Evolutionary conservation across 2,113 vertebrate genomes (phyloP).

Genomic region (Uropsilus gracilis): DNA sequence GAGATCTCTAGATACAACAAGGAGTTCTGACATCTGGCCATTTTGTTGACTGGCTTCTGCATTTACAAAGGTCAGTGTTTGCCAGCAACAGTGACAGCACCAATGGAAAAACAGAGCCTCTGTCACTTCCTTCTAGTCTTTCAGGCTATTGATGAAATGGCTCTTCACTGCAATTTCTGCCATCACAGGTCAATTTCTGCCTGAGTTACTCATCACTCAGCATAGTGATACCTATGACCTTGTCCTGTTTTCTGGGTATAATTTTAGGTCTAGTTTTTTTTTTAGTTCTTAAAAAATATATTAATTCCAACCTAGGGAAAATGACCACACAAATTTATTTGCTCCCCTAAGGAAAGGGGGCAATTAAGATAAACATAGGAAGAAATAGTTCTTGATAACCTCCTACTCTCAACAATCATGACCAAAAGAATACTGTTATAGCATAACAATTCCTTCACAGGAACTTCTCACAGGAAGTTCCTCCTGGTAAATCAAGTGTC

Average conservation of each 20-base stretch:
- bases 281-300: background rate
- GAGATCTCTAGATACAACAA: background rate
- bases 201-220: background rate
- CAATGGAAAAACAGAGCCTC: background rate
- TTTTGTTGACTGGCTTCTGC: background rate
- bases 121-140: background rate
- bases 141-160: background rate
- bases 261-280: background rate
- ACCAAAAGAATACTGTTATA: background rate
- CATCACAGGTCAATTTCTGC: background rate
- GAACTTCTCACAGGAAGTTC: constrained; percentile 77
- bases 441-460: background rate
- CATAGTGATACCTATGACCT: background rate
- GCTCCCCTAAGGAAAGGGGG: background rate
- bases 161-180: background rate
- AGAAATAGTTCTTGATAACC: background rate
- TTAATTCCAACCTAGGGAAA: background rate
- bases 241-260: background rate
- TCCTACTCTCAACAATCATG: background rate
- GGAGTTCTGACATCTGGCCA: background rate
- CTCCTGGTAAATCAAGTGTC: constrained; percentile 85
- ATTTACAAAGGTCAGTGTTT: background rate
- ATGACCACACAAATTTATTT: background rate
- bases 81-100: background rate
- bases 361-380: background rate